Evolutionary conservation across 1,140 invertebrate species (phyloP).

Genomic region (Neodiprion virginianus): DNA sequence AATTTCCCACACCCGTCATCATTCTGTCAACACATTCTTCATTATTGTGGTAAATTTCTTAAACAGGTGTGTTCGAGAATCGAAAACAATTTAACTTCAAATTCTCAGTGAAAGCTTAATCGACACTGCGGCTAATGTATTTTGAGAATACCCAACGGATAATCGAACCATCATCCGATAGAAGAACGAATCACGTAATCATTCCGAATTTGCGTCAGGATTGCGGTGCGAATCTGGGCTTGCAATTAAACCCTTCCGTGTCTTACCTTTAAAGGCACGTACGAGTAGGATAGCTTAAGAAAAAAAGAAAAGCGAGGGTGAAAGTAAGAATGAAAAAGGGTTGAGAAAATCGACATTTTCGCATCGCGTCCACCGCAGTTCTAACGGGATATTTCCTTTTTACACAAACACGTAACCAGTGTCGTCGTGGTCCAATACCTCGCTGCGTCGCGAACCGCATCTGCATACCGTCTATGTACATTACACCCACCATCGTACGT

Average conservation of each 20-base stretch:
- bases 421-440: background rate
- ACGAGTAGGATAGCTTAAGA: too few species aligned
- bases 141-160: background rate
- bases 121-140: too few species aligned
- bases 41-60: too few species aligned
- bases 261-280: too few species aligned
- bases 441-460: background rate
- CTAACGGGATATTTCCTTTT: background rate
- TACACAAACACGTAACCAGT: background rate
- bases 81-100: too few species aligned
- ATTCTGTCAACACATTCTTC: too few species aligned
- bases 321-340: background rate
- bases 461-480: background rate
- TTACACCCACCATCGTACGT: background rate
- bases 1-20: background rate
- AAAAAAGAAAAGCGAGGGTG: background rate
- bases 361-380: background rate
- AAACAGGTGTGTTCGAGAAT: too few species aligned
- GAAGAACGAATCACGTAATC: background rate
- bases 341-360: background rate
- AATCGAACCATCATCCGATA: background rate
- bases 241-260: background rate
- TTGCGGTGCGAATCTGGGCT: constrained; percentile 3
- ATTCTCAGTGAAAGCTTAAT: too few species aligned
- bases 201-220: background rate